Base-by-base conservation (phyloP, 2,797 vertebrate species). In the Leptodactylus fallax region DNA sequence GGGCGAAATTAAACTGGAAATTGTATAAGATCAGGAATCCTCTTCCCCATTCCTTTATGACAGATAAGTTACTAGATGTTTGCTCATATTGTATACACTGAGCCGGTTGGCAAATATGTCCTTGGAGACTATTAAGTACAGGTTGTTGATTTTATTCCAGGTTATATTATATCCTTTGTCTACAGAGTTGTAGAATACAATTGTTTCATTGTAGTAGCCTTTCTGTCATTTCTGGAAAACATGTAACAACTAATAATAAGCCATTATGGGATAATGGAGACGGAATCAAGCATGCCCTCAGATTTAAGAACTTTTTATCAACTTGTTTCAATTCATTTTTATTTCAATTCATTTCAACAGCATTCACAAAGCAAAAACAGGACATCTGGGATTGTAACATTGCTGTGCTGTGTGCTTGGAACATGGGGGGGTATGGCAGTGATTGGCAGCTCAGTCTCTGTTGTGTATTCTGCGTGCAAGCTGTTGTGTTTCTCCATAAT, bases 401-500 rank as follows among this genome's bases (percentile, higher is more conserved):
- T 83, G 72, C 85, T 89, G 45, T 82, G 84, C 84, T 60, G 85
- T 83, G 79, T 49, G 63, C 61, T 79, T 83, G 72, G 79, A 79
- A 83, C 79, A 78, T 86, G 63, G 82, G 87, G 71, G 87, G 88
- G 84, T 78, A 89, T 71, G 17, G 67, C 25, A 19, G 83, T 89
- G 88, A 89, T 89, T 89, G 88, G 88, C 88, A 86, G 88, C 72
- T 78, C 72, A 3, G 72, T 78, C 79, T 86, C 85, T 89, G 83
- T 79, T 89, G 84, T 86, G 88, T 86, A 74, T 79, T 85, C 72
- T 83, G 88, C 21, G 69, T 81, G 47, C 88, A 89, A 89, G 84
- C 88, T 89, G 88, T 89, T 89, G 88, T 89, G 85, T 89, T 86
- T 86, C 79, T 83, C 72, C 36, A 83, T 89, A 89, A 89, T 86